Evolutionary conservation across 2,888 invertebrate species (phyloP), one percentile per base, ranked within the genome.

Genomic region (Acrocera orbiculus): DNA sequence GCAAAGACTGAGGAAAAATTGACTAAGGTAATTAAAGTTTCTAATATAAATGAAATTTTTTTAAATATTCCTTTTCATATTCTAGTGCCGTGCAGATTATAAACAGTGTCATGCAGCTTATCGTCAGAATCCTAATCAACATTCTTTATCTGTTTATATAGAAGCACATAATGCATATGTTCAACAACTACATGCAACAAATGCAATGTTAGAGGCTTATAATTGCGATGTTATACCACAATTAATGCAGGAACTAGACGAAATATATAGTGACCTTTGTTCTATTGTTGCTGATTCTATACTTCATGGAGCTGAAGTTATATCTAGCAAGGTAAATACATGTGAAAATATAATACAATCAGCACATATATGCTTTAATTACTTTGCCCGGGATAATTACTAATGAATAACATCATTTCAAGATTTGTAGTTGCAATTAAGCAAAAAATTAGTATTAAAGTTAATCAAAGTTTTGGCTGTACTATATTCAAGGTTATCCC

Each of bases 101-200:
- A 77, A 83, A 50, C 73, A 76, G 38, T 77, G 86, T 30, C 89
- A 86, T 61, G 64, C 80, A 49, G 70, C 71, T 43, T 79, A 87
- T 60, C 69, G 82, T 56, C 70, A 74, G 50, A 73, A 67, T 47
- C 76, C 75, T 40, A 79, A 69, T 45, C 76, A 75, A 36, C 70
- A 73, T 26, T 70, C 71, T 34, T 60, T 80, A 45, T 76, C 74
- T 37, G 72, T 73, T 35, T 89, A 90, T 61, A 78, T 87, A 55
- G 87, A 89, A 54, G 76, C 83, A 10, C 92, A 93, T 65, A 93
- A 93, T 64, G 79, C 78, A 42, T 92, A 92, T 63, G 79, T 93
- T 40, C 83, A 89, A 47, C 90, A 92, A 54, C 64, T 93, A 43
- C 79, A 83, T 45, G 86, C 90, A 28, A 86, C 89, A 44, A 93